Percentiles rank a stretch among this genome's conserved stretches.
Conservation (phyloP, 2,888 invertebrate genomes). For the Glaucopsyche alexis region DNA sequence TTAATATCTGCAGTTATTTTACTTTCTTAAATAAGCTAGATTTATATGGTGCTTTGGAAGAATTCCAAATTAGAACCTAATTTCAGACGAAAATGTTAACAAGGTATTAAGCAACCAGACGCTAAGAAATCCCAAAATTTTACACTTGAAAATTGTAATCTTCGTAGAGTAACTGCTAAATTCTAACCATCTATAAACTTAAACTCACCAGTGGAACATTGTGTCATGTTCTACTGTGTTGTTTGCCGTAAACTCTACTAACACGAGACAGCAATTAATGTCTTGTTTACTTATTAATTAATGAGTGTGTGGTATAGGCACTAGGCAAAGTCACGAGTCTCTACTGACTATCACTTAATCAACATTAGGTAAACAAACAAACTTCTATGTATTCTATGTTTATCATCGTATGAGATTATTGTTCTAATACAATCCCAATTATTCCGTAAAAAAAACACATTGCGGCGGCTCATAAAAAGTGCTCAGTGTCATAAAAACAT, state of each 20-base stretch:
- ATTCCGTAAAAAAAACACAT: conserved; percentile 16
- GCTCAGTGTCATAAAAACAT: conserved; percentile 36
- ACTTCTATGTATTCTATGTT: neutral
- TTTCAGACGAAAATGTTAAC: conserved; percentile 10
- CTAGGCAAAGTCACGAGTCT: neutral
- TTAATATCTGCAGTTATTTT: neutral
- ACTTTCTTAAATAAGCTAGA: conserved; percentile 42
- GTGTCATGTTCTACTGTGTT: neutral
- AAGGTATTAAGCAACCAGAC: neutral
- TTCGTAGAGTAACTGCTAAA: neutral
- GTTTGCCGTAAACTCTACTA: neutral
- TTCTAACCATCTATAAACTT: neutral
- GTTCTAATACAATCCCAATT: neutral
- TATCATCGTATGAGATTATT: neutral
- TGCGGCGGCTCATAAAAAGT: conserved; percentile 34
- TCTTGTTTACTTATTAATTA: neutral
- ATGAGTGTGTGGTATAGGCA: neutral
- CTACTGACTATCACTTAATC: neutral
- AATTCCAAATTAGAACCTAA: conserved; percentile 55
- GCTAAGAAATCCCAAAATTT: conserved; percentile 8
- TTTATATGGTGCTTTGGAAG: conserved; percentile 70
- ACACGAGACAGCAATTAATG: neutral
- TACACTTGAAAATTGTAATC: neutral
- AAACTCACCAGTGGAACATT: too few species aligned
- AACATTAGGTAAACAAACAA: neutral